Evolutionary conservation across 2,797 vertebrate genomes (phyloP), one percentile per base, ranked within the genome.

Genomic region (Hoplostethus atlanticus): DNA sequence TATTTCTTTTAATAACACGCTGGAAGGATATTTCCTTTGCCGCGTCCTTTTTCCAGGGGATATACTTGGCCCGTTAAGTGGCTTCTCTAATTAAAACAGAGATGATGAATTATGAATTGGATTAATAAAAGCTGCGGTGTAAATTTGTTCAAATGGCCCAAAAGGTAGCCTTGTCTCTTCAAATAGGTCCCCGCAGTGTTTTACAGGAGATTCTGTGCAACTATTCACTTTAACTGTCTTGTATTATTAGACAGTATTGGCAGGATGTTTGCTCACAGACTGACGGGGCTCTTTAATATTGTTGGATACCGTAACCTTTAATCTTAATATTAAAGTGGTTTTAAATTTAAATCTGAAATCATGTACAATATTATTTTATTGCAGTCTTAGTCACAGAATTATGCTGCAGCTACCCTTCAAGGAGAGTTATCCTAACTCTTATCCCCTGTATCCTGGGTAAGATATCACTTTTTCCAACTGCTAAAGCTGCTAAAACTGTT

Each of bases 1-100:
- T 70, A 74, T 88, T 89, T 88, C 72, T 92, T 89, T 87, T 89
- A 86, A 89, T 91, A 87, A 87, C 73, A 71, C 70, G 57, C 58
- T 74, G 81, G 73, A 80, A 80, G 87, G 60, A 84, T 77, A 68
- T 87, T 85, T 78, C 71, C 80, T 86, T 58, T 70, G 53, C 78
- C 38, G 52, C 64, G 69, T 86, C 69, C 63, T 83, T 69, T 21
- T 85, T 87, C 59, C 69, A 62, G 50, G 63, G 46, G 56, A 63
- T 82, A 50, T 76, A 64, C 69, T 77, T 63, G 44, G 62, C 74
- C 80, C 76, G 82, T 82, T 84, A 83, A 86, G 79, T 84, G 77
- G 68, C 65, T 77, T 73, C 57, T 73, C 80, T 89, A 89, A 89
- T 86, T 90, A 89, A 89, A 86, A 69, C 48, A 55, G 21, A 75